Conservation (phyloP, 2,797 vertebrate species). For the Coreius guichenoti region DNA sequence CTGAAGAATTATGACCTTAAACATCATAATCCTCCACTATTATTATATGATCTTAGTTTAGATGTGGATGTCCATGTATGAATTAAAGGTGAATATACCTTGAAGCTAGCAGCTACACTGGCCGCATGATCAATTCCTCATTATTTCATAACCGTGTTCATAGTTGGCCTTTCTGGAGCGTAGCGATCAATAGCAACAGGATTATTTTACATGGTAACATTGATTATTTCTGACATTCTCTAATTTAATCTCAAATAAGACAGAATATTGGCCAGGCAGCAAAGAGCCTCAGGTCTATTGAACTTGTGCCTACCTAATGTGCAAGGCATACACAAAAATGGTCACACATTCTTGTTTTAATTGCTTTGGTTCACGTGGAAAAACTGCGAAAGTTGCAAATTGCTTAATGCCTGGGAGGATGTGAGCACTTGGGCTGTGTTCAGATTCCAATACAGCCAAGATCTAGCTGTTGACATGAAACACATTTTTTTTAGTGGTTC, state of each 20-base stretch:
- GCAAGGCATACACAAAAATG: constrained; percentile 40
- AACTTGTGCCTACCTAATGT: constrained; percentile 43
- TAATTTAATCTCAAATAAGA: constrained; percentile 58
- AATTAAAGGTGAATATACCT: constrained; percentile 31
- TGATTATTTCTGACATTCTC: constrained; percentile 55
- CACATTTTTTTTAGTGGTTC: constrained; percentile 20
- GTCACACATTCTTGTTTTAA: constrained; percentile 47
- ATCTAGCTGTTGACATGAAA: constrained; percentile 18
- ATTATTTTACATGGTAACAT: constrained; percentile 61
- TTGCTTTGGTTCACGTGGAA: constrained; percentile 42
- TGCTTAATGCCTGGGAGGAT: constrained; percentile 38
- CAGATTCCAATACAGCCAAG: constrained; percentile 14
- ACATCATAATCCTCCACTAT: background rate
- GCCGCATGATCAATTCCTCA: constrained; percentile 57
- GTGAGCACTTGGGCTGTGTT: constrained; percentile 25
- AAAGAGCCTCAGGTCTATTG: constrained; percentile 41
- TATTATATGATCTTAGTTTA: background rate
- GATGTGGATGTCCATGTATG: constrained; percentile 14
- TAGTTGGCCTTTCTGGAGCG: constrained; percentile 57
- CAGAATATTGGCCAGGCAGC: constrained; percentile 27
- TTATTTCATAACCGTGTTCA: constrained; percentile 58
- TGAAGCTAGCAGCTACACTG: constrained; percentile 35
- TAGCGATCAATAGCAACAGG: constrained; percentile 58
- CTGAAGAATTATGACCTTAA: constrained; percentile 1
- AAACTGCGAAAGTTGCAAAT: constrained; percentile 37